Conservation (phyloP, 1,140 invertebrate genomes). For the Phenacoccus solenopsis region DNA sequence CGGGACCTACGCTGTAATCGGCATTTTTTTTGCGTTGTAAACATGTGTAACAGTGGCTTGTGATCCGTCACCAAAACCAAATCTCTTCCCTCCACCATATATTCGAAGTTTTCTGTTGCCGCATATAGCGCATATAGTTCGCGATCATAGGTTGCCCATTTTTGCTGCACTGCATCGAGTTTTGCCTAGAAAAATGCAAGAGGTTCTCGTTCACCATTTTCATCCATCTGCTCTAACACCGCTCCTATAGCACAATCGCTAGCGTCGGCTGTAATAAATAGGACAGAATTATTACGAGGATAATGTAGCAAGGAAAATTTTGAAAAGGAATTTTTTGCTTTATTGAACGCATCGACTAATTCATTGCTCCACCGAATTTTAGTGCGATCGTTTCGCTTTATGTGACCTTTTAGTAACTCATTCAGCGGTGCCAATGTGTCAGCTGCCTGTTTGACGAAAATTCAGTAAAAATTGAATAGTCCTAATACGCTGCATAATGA, state of each 20-base stretch:
- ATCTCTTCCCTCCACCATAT: background rate
- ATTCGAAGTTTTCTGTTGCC: background rate
- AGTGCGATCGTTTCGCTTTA: background rate
- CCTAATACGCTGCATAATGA: conserved; percentile 32
- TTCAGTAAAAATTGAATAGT: conserved; percentile 31
- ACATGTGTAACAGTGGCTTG: background rate
- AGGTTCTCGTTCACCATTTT: conserved; percentile 24
- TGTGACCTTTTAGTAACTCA: conserved; percentile 25
- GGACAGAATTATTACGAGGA: background rate
- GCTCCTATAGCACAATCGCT: background rate
- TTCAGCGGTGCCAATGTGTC: conserved; percentile 29
- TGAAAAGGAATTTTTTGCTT: conserved; percentile 10
- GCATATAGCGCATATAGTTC: conserved; percentile 37
- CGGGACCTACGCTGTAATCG: background rate
- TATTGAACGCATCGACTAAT: conserved; percentile 25
- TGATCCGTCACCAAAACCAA: background rate
- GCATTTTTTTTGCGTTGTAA: background rate
- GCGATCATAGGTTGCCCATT: conserved; percentile 34
- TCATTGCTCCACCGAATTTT: conserved; percentile 33
- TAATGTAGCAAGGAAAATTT: background rate
- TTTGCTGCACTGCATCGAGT: conserved; percentile 28
- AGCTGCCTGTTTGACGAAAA: conserved; percentile 30
- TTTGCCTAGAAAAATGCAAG: conserved; percentile 34
- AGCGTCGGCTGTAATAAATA: background rate
- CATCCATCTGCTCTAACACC: background rate